A percentile compares a stretch with the other conserved stretches of the same genome.
phyloP scores from a whole-genome alignment of 2,113 vertebrate genomes.

The Eupsittula cactorum region DNA sequence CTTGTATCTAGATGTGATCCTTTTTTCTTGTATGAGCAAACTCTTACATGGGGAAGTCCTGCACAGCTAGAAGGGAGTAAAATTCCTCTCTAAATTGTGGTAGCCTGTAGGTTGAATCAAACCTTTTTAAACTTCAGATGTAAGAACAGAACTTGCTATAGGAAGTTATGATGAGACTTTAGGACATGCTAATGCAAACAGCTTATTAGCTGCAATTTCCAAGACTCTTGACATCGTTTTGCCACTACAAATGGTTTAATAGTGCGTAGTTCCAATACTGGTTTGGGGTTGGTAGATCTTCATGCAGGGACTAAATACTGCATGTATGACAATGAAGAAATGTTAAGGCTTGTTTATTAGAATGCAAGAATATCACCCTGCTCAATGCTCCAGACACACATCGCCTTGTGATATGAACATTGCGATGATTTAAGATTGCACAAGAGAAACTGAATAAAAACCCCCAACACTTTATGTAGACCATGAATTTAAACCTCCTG shows the following conservation, averaged over 20 bases:
- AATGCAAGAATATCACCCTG: neutral
- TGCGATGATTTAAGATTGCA: neutral
- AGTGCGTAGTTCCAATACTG: neutral
- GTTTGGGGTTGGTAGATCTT: neutral
- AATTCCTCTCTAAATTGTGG: neutral
- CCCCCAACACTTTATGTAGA: accelerated
- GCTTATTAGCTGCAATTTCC: neutral
- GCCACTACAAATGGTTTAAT: neutral
- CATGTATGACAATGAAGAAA: neutral
- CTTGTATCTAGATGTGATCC: neutral
- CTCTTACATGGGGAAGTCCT: neutral
- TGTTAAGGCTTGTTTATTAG: neutral
- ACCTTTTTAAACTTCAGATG: neutral
- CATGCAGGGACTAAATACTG: neutral
- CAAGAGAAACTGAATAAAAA: neutral
- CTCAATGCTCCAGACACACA: neutral
- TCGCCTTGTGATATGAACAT: neutral
- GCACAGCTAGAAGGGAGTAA: no score
- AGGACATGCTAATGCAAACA: neutral
- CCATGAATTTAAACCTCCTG: constrained; percentile 14
- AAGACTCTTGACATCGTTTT: neutral
- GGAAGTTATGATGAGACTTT: neutral
- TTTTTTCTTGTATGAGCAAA: neutral
- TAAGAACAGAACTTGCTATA: neutral
- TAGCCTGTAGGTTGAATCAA: neutral